These are phyloP conservation scores for Elephas maximus DNA, from an alignment of 2,113 vertebrate genomes.

Conservation along the genomic window DNA sequence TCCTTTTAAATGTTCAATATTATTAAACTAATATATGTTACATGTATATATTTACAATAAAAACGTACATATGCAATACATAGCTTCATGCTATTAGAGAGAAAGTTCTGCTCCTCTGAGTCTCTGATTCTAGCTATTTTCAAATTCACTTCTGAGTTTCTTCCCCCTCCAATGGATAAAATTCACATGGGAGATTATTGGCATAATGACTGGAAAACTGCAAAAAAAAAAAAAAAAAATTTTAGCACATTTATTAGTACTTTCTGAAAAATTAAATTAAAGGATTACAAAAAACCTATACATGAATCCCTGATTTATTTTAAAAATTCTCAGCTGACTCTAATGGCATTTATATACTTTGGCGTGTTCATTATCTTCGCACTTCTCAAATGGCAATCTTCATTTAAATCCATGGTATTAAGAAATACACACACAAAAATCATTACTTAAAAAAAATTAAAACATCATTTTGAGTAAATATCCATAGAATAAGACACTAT, in stretches of 20 bases:
- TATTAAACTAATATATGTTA: not conserved
- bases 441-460: not conserved
- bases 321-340: conserved; percentile 27
- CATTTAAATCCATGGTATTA: not conserved
- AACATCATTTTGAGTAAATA: not conserved
- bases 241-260: not conserved
- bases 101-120: not conserved
- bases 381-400: not conserved
- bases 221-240: too few species aligned
- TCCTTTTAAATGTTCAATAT: not conserved
- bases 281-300: not conserved
- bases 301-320: not conserved
- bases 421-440: not conserved
- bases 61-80: not conserved
- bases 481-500: not conserved
- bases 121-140: conserved; percentile 43
- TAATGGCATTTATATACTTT: not conserved
- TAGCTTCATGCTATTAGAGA: not conserved
- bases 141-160: not conserved
- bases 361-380: not conserved
- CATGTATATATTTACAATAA: not conserved
- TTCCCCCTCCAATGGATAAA: not conserved
- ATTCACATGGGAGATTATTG: not conserved
- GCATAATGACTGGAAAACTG: not conserved
- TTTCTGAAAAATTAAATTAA: conserved; percentile 52